A percentile compares a stretch with the other conserved stretches of the same genome.
phyloP scores from a whole-genome alignment of 1,140 invertebrate species.

The Drosophila malerkotliana region DNA sequence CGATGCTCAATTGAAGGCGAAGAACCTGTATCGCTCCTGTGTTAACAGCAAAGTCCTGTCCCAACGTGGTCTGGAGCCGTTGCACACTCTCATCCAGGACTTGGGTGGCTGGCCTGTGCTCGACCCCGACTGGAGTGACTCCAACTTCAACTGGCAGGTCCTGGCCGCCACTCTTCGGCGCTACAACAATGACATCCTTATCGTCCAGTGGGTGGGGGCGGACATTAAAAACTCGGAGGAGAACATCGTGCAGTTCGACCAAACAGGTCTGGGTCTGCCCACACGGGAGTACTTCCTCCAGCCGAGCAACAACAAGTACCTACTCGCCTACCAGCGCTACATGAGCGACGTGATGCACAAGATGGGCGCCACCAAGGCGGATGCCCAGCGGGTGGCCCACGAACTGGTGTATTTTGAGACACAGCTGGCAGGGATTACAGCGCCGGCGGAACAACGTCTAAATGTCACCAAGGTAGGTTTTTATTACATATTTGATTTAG shows the following conservation, averaged over 20 bases:
- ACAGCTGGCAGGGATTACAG: constrained; percentile 85
- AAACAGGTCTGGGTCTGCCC: constrained; percentile 93
- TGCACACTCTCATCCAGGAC: constrained; percentile 89
- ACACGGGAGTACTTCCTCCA: constrained; percentile 94
- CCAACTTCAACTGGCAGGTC: constrained; percentile 90
- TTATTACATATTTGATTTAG: not conserved
- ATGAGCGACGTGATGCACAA: constrained; percentile 89
- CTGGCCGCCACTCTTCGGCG: constrained; percentile 90
- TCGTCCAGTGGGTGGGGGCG: constrained; percentile 93
- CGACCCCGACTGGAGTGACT: constrained; percentile 86
- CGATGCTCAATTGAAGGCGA: constrained; percentile 89
- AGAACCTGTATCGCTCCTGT: constrained; percentile 92
- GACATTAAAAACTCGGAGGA: constrained; percentile 95
- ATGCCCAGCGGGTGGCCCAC: constrained; percentile 87
- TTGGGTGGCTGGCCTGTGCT: constrained; percentile 95
- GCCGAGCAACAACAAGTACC: constrained; percentile 87
- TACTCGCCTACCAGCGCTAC: constrained; percentile 92
- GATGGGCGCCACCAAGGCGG: constrained; percentile 87
- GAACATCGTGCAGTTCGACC: constrained; percentile 95
- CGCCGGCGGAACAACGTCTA: constrained; percentile 90
- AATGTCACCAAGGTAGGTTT: constrained; percentile 86
- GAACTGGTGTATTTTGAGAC: constrained; percentile 94
- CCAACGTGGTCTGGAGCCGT: constrained; percentile 88
- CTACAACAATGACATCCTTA: constrained; percentile 92
- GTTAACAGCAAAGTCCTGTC: constrained; percentile 91